Evolutionary conservation across 2,888 invertebrate genomes (phyloP).

Genomic region (Dinocampus coccinellae): DNA sequence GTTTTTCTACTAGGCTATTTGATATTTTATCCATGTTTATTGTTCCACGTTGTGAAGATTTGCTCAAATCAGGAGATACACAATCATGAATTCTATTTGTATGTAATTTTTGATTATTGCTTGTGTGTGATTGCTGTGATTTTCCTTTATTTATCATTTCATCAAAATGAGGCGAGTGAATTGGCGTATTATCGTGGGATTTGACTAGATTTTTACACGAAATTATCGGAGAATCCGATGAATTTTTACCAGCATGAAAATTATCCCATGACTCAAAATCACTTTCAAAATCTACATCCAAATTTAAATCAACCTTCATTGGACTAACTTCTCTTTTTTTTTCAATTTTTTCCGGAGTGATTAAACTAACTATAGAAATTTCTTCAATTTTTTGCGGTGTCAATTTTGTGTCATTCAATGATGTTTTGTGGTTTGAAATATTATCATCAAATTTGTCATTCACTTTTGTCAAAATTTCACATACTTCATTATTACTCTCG

Average conservation of each 20-base stretch:
- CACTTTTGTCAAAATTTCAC: not conserved
- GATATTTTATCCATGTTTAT: not conserved
- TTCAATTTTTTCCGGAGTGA: not conserved
- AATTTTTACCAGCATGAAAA: not conserved
- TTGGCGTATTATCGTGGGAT: not conserved
- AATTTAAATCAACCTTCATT: not conserved
- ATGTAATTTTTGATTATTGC: not conserved
- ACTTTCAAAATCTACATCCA: not conserved
- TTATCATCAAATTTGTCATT: not conserved
- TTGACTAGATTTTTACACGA: not conserved
- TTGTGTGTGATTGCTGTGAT: not conserved
- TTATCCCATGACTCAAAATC: slow-evolving; percentile 36
- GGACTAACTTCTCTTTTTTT: not conserved
- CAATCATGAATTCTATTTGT: not conserved
- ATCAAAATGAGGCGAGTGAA: not conserved
- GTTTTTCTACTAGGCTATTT: not conserved
- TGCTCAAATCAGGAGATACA: not conserved
- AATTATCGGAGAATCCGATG: not conserved
- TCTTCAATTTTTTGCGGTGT: not conserved
- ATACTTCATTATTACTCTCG: slow-evolving; percentile 10
- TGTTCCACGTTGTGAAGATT: not conserved
- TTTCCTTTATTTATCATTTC: not conserved
- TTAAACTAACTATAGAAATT: not conserved
- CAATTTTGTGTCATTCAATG: not conserved
- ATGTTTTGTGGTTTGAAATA: not conserved